These are phyloP conservation scores for Nymphalis c-album DNA, from an alignment of 2,888 invertebrate genomes.

Conservation along the genomic window DNA sequence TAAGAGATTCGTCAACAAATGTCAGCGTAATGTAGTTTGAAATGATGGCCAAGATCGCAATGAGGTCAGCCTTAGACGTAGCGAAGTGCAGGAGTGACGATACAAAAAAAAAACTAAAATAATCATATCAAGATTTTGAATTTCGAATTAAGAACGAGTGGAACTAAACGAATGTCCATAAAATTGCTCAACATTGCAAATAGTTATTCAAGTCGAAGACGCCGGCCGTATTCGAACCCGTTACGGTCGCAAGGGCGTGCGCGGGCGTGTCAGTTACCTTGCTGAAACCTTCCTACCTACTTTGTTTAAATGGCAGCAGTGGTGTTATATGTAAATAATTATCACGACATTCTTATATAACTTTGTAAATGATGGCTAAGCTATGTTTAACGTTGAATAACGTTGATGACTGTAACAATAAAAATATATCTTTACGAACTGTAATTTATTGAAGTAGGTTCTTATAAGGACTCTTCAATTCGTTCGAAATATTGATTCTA, in stretches of 20 bases:
- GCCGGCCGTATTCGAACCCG: constrained; percentile 26
- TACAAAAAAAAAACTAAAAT: background rate
- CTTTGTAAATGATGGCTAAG: background rate
- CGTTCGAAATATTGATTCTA: too few relatives aligned
- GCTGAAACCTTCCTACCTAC: constrained; percentile 16
- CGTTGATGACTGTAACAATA: too few relatives aligned
- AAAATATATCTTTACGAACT: too few relatives aligned
- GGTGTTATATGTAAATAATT: background rate
- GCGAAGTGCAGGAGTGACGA: too few relatives aligned
- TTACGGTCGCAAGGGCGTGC: constrained; percentile 43
- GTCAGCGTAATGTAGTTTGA: too few relatives aligned
- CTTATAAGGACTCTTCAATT: too few relatives aligned
- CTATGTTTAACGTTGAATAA: too few relatives aligned
- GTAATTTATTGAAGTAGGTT: too few relatives aligned
- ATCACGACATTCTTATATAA: background rate
- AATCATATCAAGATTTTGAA: background rate
- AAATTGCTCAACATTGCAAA: constrained; percentile 26
- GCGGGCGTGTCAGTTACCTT: constrained; percentile 35
- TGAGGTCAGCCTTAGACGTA: background rate
- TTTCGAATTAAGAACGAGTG: background rate
- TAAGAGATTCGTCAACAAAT: too few relatives aligned
- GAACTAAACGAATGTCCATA: constrained; percentile 5
- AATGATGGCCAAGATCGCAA: background rate
- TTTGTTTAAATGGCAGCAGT: background rate
- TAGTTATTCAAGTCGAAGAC: constrained; percentile 17